These are phyloP conservation scores for Drosophila prosaltans DNA, from an alignment of 1,140 invertebrate species.

Conservation along the genomic window DNA sequence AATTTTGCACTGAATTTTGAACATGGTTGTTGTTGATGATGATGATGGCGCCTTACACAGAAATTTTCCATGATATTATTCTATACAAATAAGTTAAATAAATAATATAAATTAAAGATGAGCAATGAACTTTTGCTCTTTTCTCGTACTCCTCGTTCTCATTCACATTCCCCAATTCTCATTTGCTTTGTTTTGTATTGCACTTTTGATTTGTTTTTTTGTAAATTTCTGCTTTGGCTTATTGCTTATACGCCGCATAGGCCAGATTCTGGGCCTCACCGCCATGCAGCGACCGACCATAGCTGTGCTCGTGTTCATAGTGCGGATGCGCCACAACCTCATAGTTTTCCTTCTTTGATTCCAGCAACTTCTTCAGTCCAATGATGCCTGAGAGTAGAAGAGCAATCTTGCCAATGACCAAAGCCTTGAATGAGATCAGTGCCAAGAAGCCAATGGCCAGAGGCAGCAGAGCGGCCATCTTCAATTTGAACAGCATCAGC, in stretches of 20 bases:
- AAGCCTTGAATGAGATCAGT: constrained; percentile 91
- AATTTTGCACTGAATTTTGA: neutral
- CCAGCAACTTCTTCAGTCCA: constrained; percentile 90
- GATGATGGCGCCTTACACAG: constrained; percentile 61
- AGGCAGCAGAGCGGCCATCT: constrained; percentile 90
- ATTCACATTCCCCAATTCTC: constrained; percentile 8
- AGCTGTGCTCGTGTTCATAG: constrained; percentile 86
- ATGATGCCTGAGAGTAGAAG: constrained; percentile 90
- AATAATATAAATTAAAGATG: constrained; percentile 74
- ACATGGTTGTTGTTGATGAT: constrained; percentile 34
- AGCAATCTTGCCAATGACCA: constrained; percentile 91
- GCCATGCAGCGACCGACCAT: constrained; percentile 84
- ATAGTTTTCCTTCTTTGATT: constrained; percentile 88
- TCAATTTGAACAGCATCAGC: constrained; percentile 89
- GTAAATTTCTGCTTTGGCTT: constrained; percentile 37
- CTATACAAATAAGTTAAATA: constrained; percentile 81
- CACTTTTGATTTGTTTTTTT: constrained; percentile 60
- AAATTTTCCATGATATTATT: constrained; percentile 63
- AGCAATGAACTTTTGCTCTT: constrained; percentile 19
- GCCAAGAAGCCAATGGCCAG: constrained; percentile 90
- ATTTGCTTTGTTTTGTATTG: constrained; percentile 63
- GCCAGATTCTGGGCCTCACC: constrained; percentile 86
- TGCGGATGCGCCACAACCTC: constrained; percentile 89
- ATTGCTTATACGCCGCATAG: constrained; percentile 85
- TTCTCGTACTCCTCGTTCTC: constrained; percentile 11